Conservation (phyloP, 2,797 vertebrate genomes). For the Premnoplex brunnescens region DNA sequence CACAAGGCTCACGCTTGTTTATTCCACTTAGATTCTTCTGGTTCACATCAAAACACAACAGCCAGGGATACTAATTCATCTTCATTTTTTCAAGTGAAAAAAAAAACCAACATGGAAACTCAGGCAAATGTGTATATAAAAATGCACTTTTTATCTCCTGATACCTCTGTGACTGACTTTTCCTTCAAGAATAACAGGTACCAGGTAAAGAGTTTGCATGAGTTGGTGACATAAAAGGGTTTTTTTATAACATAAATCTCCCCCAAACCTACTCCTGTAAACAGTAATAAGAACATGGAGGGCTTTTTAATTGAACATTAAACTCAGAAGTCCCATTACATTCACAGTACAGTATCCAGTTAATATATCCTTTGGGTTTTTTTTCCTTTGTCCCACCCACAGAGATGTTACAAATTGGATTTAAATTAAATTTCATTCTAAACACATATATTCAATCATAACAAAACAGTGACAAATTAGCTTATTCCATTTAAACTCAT, state of each 20-base stretch:
- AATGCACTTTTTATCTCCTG: constrained; percentile 29
- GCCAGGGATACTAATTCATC: constrained; percentile 43
- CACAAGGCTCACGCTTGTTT: background rate
- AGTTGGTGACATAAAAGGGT: background rate
- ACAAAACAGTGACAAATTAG: constrained; percentile 69
- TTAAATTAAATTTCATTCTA: constrained; percentile 76
- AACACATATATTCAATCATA: constrained; percentile 71
- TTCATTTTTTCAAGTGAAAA: constrained; percentile 53
- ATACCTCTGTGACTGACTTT: constrained; percentile 26
- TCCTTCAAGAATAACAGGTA: constrained; percentile 40
- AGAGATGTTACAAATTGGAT: constrained; percentile 73
- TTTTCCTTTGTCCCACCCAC: constrained; percentile 65
- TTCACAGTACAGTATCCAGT: constrained; percentile 22
- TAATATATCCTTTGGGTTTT: constrained; percentile 49
- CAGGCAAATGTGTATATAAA: constrained; percentile 26
- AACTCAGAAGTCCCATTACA: constrained; percentile 41
- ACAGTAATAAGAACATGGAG: constrained; percentile 53
- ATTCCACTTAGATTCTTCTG: constrained; percentile 27
- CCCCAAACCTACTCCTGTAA: constrained; percentile 47
- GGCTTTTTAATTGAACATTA: constrained; percentile 53
- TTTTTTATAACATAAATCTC: constrained; percentile 54
- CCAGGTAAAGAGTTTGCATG: constrained; percentile 5
- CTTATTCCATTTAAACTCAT: constrained; percentile 64
- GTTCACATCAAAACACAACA: constrained; percentile 11
- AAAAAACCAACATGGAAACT: constrained; percentile 4